Evolutionary conservation across 2,113 vertebrate genomes (phyloP).

Genomic region (Cathartes aura): DNA sequence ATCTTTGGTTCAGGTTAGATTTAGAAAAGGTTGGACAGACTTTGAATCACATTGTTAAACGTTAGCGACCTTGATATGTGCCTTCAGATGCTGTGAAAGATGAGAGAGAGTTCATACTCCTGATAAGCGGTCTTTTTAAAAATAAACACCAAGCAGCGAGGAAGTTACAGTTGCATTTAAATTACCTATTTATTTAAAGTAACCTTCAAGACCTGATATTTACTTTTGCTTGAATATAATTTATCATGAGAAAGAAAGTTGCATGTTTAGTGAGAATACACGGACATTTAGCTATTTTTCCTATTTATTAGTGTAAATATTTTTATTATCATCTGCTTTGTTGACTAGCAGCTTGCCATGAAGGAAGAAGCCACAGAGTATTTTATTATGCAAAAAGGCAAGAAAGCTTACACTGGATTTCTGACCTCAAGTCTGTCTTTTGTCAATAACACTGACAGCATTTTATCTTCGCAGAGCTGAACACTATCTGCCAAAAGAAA

Average conservation of each 20-base stretch:
- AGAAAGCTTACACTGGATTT: conserved; percentile 20
- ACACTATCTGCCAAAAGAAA: background rate
- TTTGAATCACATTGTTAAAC: background rate
- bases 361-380: background rate
- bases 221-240: conserved; percentile 63
- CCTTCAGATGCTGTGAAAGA: background rate
- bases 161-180: conserved; percentile 70
- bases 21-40: background rate
- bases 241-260: conserved; percentile 55
- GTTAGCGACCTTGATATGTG: background rate
- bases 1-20: background rate
- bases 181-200: conserved; percentile 75
- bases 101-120: background rate
- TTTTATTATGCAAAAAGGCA: conserved; percentile 35
- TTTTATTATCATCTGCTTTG: conserved; percentile 43
- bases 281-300: conserved; percentile 33
- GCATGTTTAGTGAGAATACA: conserved; percentile 36
- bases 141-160: conserved; percentile 35
- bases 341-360: background rate
- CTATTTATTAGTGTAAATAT: conserved; percentile 54
- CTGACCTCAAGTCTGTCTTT: conserved; percentile 28
- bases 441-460: background rate
- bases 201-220: conserved; percentile 66
- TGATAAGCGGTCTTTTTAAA: conserved; percentile 48
- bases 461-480: background rate